These are phyloP conservation scores for Lophotis ruficrista DNA, from an alignment of 2,113 vertebrate genomes.

Conservation along the genomic window DNA sequence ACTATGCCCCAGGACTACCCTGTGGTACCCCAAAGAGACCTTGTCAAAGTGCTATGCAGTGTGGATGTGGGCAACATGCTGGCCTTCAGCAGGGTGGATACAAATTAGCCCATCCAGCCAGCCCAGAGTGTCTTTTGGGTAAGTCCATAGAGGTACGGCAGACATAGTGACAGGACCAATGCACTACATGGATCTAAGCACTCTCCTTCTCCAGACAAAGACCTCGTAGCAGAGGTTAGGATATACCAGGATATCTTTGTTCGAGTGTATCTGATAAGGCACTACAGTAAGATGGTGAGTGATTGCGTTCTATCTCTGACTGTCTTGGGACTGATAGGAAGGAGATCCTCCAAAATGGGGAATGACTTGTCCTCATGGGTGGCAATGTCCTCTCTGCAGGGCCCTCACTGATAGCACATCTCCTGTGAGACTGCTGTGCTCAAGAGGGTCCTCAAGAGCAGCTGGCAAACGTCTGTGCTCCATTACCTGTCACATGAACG, in stretches of 20 bases:
- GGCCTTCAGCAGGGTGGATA: not conserved
- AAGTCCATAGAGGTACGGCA: not conserved
- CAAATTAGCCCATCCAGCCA: not conserved
- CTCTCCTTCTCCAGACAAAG: not conserved
- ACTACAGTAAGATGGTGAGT: not conserved
- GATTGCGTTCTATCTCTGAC: not conserved
- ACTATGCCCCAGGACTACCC: not conserved
- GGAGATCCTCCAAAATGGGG: not conserved
- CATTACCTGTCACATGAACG: fast-evolving
- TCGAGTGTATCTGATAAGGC: not conserved
- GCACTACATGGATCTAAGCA: not conserved
- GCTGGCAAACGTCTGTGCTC: not conserved
- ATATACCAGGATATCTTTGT: not conserved
- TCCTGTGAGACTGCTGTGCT: not conserved
- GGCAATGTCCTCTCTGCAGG: not conserved
- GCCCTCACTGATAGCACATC: not conserved
- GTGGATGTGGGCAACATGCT: not conserved
- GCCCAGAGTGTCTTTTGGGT: not conserved
- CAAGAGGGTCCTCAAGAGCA: not conserved
- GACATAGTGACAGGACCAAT: not conserved
- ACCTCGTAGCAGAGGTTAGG: not conserved
- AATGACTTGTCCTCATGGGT: not conserved
- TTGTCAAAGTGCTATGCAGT: not conserved
- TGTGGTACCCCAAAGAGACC: not conserved
- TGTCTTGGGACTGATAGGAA: not conserved